Percentiles rank a stretch among this genome's conserved stretches.
Conservation (phyloP, 2,113 vertebrate species). For the Stegostoma tigrinum region DNA sequence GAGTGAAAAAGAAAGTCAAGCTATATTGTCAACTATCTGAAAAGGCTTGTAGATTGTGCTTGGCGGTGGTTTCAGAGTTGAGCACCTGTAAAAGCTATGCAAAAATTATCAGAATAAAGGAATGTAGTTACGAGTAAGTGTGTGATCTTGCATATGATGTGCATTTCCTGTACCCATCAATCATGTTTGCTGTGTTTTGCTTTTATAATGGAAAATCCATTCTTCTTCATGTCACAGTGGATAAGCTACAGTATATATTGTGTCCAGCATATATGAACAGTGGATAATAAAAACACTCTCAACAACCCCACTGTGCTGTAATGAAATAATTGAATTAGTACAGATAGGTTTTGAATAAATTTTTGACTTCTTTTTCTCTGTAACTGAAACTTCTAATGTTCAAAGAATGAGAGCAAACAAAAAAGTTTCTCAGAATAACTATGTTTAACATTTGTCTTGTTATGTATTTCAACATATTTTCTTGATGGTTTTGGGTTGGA, state of each 20-base stretch:
- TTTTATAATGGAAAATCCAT: conserved; percentile 5
- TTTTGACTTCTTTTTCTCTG: neutral
- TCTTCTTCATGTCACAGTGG: neutral
- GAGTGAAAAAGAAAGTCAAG: neutral
- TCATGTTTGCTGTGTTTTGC: neutral
- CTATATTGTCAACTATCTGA: neutral
- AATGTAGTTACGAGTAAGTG: neutral
- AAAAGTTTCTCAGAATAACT: neutral
- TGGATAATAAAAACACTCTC: neutral
- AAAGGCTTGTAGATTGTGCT: neutral
- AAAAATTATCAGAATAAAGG: neutral
- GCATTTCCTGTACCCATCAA: neutral
- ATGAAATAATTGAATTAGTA: neutral
- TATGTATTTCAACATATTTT: neutral
- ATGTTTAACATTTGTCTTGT: neutral
- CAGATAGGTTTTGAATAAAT: neutral
- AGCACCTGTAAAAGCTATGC: neutral
- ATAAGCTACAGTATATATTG: neutral
- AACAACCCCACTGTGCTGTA: neutral
- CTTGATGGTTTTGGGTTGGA: neutral
- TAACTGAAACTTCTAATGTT: neutral
- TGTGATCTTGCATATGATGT: neutral
- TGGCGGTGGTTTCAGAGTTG: neutral
- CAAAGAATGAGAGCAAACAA: neutral
- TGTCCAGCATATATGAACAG: neutral